These are phyloP conservation scores for Thumatha senex DNA, from an alignment of 2,888 invertebrate genomes.

Conservation along the genomic window DNA sequence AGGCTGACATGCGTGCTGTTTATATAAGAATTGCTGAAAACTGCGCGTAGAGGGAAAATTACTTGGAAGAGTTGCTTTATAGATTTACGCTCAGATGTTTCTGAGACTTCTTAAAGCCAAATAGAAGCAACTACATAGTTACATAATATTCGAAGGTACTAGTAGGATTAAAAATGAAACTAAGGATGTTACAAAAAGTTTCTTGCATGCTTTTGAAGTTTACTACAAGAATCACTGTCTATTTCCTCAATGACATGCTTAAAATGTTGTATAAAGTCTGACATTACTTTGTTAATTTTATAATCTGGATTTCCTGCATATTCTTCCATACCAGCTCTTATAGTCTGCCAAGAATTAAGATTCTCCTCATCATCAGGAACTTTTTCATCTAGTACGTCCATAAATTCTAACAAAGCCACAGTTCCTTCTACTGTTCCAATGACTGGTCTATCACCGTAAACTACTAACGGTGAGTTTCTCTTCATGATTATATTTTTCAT, in stretches of 20 bases:
- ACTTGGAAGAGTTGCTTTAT: too few species aligned
- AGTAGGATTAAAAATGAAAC: background rate
- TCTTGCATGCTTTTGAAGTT: background rate
- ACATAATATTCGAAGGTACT: background rate
- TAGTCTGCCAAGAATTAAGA: background rate
- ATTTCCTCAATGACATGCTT: background rate
- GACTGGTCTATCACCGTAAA: slow-evolving; percentile 15
- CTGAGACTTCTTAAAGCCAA: too few species aligned
- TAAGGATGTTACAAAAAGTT: background rate
- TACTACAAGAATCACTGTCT: background rate
- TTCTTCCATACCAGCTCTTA: background rate
- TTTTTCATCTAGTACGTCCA: slow-evolving; percentile 19
- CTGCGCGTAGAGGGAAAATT: too few species aligned
- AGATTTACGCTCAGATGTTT: too few species aligned
- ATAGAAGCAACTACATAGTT: too few species aligned
- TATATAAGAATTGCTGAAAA: too few species aligned
- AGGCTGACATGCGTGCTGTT: too few species aligned
- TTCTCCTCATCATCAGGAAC: background rate
- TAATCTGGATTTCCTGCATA: background rate
- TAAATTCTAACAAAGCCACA: slow-evolving; percentile 35
- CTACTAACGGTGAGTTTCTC: slow-evolving; percentile 38
- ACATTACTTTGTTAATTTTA: background rate
- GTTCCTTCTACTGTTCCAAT: slow-evolving; percentile 35
- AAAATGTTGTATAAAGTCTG: background rate
- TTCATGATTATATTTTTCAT: slow-evolving; percentile 4